Percentiles rank a stretch among this genome's conserved stretches.
These are phyloP conservation scores for Microtus pennsylvanicus DNA, from an alignment of 2,113 vertebrate species.

Conservation along the genomic window DNA sequence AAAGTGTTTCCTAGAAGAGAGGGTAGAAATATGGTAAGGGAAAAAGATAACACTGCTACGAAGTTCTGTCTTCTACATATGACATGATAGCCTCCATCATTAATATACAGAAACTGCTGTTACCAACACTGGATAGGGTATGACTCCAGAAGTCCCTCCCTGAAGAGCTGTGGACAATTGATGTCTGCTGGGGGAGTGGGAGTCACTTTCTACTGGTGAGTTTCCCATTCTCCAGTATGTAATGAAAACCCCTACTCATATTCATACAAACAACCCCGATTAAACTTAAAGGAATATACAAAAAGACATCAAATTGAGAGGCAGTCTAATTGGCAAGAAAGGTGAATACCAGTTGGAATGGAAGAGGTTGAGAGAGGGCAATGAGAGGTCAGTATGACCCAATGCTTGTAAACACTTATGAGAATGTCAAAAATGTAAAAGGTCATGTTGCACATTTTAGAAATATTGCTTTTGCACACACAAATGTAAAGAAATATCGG, in stretches of 20 bases:
- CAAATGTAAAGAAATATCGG: not conserved
- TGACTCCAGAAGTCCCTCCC: no score
- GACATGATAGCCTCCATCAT: not conserved
- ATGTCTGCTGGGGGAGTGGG: not conserved
- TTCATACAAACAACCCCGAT: no score
- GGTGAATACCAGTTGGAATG: no score
- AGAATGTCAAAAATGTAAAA: not conserved
- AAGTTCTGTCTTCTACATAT: no score
- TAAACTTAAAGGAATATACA: not conserved
- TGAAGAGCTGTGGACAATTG: not conserved
- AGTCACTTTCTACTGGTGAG: not conserved
- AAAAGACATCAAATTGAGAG: no score
- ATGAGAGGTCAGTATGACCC: no score
- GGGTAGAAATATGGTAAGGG: not conserved
- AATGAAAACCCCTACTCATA: not conserved
- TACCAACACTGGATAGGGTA: not conserved
- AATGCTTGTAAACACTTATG: not conserved
- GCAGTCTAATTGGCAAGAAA: not conserved
- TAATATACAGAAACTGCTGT: not conserved
- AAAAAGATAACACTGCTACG: not conserved
- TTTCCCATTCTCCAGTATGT: not conserved
- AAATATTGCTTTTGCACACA: not conserved
- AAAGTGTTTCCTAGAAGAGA: not conserved
- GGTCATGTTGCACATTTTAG: not conserved
- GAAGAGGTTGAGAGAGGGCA: no score